Percentiles rank a stretch among this genome's conserved stretches.
phyloP scores from a whole-genome alignment of 2,888 invertebrate genomes.

The Torymus auratus region DNA sequence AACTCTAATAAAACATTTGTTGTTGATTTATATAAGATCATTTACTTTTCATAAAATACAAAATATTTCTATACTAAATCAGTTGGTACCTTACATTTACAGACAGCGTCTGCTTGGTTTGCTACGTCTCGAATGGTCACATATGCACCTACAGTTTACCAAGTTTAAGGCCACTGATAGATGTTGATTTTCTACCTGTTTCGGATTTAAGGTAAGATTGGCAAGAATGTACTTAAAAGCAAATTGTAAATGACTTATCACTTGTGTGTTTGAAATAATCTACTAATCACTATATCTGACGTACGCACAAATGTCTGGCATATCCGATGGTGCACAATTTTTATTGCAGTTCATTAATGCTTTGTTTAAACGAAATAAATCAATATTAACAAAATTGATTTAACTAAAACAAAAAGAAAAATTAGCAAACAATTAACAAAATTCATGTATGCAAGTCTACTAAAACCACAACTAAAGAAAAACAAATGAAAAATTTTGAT shows the following conservation, averaged over 20 bases:
- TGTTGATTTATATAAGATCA: conserved; percentile 35
- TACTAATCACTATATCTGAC: conserved; percentile 55
- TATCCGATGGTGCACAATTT: conserved; percentile 54
- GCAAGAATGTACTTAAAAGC: conserved; percentile 4
- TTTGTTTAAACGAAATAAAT: conserved; percentile 43
- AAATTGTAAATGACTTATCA: conserved; percentile 45
- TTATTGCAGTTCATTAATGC: conserved; percentile 55
- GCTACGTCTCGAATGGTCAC: conserved; percentile 96
- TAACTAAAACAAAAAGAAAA: conserved; percentile 26
- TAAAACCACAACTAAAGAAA: conserved; percentile 20
- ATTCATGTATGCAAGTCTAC: conserved; percentile 31
- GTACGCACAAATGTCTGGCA: conserved; percentile 57
- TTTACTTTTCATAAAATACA: background rate
- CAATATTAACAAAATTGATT: background rate
- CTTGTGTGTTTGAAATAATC: conserved; percentile 56
- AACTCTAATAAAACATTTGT: too few relatives aligned
- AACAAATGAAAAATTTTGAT: conserved; percentile 26
- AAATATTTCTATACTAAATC: background rate
- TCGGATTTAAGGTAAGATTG: conserved; percentile 91
- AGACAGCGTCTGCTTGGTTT: conserved; percentile 96
- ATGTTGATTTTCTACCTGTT: conserved; percentile 95
- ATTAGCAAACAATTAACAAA: conserved; percentile 18
- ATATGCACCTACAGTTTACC: conserved; percentile 96
- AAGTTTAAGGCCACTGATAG: conserved; percentile 93
- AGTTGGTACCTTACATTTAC: conserved; percentile 70